A percentile compares a stretch with the other conserved stretches of the same genome.
These are phyloP conservation scores for Sitta europaea DNA, from an alignment of 2,113 vertebrate genomes.

Conservation along the genomic window DNA sequence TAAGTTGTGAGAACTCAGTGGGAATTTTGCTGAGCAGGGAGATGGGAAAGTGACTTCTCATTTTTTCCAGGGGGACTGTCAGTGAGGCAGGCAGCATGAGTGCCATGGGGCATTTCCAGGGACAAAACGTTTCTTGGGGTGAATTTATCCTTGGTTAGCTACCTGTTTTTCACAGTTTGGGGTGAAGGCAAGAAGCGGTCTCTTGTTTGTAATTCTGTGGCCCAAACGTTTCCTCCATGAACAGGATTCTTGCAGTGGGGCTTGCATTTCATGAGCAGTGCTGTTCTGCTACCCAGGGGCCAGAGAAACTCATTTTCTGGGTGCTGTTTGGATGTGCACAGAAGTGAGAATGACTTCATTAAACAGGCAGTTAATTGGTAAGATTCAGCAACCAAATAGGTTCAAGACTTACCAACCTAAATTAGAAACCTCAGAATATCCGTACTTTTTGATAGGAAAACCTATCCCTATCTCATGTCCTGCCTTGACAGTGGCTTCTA, in stretches of 20 bases:
- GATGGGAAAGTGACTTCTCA: neutral
- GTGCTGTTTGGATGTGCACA: neutral
- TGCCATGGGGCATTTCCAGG: neutral
- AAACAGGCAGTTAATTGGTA: neutral
- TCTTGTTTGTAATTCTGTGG: neutral
- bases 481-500: neutral
- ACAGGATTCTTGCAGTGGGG: neutral
- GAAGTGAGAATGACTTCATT: neutral
- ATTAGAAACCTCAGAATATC: neutral
- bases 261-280: neutral
- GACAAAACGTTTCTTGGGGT: neutral
- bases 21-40: neutral
- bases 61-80: neutral
- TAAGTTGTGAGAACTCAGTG: neutral
- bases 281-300: neutral
- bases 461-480: neutral
- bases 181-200: neutral
- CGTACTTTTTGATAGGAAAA: neutral
- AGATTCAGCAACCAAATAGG: neutral
- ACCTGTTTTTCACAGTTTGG: neutral
- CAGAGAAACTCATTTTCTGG: neutral
- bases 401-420: neutral
- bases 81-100: neutral
- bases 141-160: neutral
- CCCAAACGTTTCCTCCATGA: fast-evolving